These are phyloP conservation scores for Pimpla rufipes DNA, from an alignment of 2,888 invertebrate genomes.

Conservation along the genomic window DNA sequence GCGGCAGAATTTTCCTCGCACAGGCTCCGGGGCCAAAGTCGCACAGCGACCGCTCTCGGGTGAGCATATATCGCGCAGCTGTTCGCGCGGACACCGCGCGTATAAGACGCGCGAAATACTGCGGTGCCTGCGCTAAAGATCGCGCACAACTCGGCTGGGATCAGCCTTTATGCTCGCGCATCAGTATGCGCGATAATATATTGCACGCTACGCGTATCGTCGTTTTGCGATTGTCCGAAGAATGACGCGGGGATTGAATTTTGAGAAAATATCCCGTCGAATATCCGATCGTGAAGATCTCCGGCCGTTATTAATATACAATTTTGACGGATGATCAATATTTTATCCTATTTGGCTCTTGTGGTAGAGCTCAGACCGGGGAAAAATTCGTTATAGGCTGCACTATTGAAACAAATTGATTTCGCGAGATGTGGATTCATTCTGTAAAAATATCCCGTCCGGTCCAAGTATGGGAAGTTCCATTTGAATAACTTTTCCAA, in stretches of 20 bases:
- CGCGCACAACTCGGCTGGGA: slow-evolving; percentile 9
- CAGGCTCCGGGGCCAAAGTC: background rate
- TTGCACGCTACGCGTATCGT: background rate
- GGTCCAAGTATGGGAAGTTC: no score
- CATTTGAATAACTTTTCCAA: no score
- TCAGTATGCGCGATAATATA: background rate
- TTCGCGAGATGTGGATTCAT: no score
- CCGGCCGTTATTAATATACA: background rate
- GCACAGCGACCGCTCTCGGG: slow-evolving; percentile 52
- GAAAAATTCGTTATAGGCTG: no score
- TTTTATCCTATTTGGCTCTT: background rate
- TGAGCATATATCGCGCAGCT: slow-evolving; percentile 73
- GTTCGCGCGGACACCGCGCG: slow-evolving; percentile 58
- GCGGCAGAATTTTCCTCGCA: slow-evolving; percentile 17
- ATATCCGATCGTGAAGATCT: background rate
- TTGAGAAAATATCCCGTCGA: background rate
- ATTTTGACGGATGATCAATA: background rate
- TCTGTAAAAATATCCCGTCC: no score
- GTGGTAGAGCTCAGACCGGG: no score
- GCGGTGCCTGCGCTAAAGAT: background rate
- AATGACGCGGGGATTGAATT: background rate
- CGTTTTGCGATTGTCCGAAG: background rate
- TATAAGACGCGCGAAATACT: slow-evolving; percentile 41
- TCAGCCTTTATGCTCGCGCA: background rate
- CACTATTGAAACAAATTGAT: no score